Evolutionary conservation across 2,113 vertebrate genomes (phyloP), one percentile per base, ranked within the genome.

Genomic region (Oreotragus oreotragus): DNA sequence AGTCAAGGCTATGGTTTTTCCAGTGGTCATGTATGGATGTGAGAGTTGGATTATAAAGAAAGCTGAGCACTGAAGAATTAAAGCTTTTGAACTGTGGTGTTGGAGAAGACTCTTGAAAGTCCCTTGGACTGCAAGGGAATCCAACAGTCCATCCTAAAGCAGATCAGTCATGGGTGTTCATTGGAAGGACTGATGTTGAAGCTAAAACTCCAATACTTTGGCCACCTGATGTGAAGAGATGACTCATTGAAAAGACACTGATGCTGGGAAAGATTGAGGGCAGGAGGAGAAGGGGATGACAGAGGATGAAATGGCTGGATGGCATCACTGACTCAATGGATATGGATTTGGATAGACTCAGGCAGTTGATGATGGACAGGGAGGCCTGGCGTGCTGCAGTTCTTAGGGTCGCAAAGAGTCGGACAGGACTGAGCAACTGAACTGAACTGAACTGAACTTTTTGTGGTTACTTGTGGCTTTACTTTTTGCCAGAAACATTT

Each of bases 311-410:
- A 36, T 36, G 64, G n/a, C 17, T 70, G 17, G 64, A 70, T 70
- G 64, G 4, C 17, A 21, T 70, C 64, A 70, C 17, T 5, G 8
- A 70, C 19, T 70, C 64, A 70, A 3, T 21, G 64, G n/a, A 36
- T 17, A 36, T 36, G 64, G 4, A 17, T 70, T 70, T 70, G n/a
- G 64, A 17, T 36, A 36, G n/a, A 70, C 64, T 36, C 17, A 2
- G 2, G n/a, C 17, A 70, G 64, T 21, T 64, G 64, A n/a, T 70
- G 64, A 21, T 70, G 64, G 17, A 21, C n/a, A 36, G 64, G 64
- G 4, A 70, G 17, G 64, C 64, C 64, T 36, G n/a, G n/a, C 0
- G 0, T 5, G 64, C n/a, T 11, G 9, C 0, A 0, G 4, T 70
- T 21, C n/a, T 36, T 70, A 5, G 17, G 9, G 17, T 70, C 0